Percentiles rank a stretch among this genome's conserved stretches.
These are phyloP conservation scores for Ascidia mentula DNA, from an alignment of 23 tunicate species.

Conservation along the genomic window DNA sequence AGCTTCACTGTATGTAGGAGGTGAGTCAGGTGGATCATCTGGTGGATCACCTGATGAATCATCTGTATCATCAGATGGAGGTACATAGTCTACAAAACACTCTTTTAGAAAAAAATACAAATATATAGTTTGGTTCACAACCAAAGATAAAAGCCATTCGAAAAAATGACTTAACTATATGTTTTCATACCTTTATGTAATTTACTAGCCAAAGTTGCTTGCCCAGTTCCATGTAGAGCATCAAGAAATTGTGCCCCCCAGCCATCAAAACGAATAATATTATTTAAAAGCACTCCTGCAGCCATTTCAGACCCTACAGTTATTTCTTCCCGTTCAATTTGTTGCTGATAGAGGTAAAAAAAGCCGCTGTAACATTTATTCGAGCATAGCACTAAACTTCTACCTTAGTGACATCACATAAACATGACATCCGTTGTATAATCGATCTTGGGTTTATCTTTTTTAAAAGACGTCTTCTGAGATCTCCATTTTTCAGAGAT, in stretches of 20 bases:
- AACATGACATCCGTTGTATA: not conserved
- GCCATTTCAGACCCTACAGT: not conserved
- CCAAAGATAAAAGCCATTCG: no score
- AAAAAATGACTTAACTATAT: no score
- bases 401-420: not conserved
- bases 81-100: no score
- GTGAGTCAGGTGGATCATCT: no score
- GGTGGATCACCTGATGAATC: no score
- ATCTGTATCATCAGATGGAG: no score
- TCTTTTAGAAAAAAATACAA: no score
- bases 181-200: not conserved
- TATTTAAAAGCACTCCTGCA: not conserved
- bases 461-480: not conserved
- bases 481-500: not conserved
- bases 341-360: no score
- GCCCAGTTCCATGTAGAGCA: not conserved
- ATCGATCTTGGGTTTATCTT: not conserved
- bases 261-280: not conserved
- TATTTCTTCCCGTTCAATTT: not conserved
- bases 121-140: no score
- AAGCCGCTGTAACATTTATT: no score
- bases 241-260: slow-evolving; percentile 1
- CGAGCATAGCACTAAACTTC: no score
- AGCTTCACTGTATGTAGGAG: no score
- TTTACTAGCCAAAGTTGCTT: not conserved